Evolutionary conservation across 2,113 vertebrate species (phyloP).

Genomic region (Hucho hucho): DNA sequence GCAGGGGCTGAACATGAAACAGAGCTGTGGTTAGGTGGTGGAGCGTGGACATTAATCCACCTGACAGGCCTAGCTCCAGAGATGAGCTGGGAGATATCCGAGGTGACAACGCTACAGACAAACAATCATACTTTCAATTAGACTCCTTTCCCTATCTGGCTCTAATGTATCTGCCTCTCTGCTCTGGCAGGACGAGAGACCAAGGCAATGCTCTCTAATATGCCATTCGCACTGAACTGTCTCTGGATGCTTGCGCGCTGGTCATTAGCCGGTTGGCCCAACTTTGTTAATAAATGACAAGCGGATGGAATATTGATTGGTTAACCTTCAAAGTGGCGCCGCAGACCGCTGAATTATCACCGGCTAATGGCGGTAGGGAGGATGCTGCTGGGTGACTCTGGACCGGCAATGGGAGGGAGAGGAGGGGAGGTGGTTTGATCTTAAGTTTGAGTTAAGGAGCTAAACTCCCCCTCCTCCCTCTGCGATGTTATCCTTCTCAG

Average conservation of each 20-base stretch:
- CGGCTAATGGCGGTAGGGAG: slow-evolving; percentile 44
- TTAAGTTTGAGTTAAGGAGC: background rate
- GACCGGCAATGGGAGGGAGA: background rate
- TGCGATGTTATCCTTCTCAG: slow-evolving; percentile 5
- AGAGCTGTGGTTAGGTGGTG: slow-evolving; percentile 27
- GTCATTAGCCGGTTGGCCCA: slow-evolving; percentile 50
- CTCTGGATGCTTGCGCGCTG: slow-evolving; percentile 41
- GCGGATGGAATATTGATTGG: slow-evolving; percentile 61
- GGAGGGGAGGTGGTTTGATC: background rate
- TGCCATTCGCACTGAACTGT: slow-evolving; percentile 29
- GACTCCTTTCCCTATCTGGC: slow-evolving; percentile 32
- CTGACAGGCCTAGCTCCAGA: slow-evolving; percentile 49
- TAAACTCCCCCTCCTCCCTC: slow-evolving; percentile 13
- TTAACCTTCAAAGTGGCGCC: slow-evolving; percentile 53
- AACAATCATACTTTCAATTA: slow-evolving; percentile 64
- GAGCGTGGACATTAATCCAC: slow-evolving; percentile 43
- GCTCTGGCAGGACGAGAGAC: slow-evolving; percentile 13
- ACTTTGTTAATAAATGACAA: slow-evolving; percentile 59
- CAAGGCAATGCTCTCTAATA: slow-evolving; percentile 39
- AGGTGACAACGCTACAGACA: slow-evolving; percentile 47
- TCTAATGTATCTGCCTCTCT: slow-evolving; percentile 10
- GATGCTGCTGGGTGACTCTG: slow-evolving; percentile 20
- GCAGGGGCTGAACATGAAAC: slow-evolving; percentile 25
- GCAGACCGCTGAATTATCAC: slow-evolving; percentile 43
- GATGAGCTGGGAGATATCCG: slow-evolving; percentile 50